Evolutionary conservation across 2,888 invertebrate genomes (phyloP).

Genomic region (Epistrophe grossulariae): DNA sequence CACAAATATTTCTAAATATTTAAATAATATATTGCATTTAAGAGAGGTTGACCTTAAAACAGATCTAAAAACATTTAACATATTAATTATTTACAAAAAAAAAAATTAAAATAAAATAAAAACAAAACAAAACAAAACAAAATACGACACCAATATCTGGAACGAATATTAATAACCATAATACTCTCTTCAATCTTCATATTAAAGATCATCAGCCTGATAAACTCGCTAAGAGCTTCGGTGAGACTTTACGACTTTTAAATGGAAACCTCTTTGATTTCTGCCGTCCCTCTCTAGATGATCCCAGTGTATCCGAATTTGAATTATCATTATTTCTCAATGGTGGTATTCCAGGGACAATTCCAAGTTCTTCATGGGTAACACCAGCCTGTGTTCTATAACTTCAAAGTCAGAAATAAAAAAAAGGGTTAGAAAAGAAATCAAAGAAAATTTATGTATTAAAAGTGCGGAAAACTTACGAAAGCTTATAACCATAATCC

Average conservation of each 20-base stretch:
- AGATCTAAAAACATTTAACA: conserved; percentile 57
- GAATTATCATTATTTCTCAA: conserved; percentile 1
- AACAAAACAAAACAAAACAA: background rate
- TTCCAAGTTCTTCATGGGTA: conserved; percentile 43
- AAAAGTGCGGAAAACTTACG: conserved; percentile 38
- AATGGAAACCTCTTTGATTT: conserved; percentile 45
- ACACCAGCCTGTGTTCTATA: conserved; percentile 51
- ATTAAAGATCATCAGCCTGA: conserved; percentile 35
- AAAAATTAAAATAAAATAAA: background rate
- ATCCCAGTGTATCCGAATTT: conserved; percentile 59
- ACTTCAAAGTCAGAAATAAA: conserved; percentile 22
- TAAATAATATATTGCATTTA: conserved; percentile 30
- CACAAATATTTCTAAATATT: conserved; percentile 21
- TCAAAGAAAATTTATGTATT: background rate
- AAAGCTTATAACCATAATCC: conserved; percentile 54
- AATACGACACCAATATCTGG: conserved; percentile 20
- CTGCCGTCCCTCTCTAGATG: conserved; percentile 34
- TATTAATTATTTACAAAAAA: conserved; percentile 17
- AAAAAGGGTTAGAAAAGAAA: background rate
- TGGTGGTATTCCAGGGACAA: conserved; percentile 16
- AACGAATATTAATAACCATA: conserved; percentile 28
- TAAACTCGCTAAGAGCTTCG: conserved; percentile 59
- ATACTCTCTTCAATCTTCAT: background rate
- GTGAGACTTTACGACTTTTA: conserved; percentile 68
- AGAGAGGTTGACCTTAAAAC: conserved; percentile 68